Conservation (phyloP, 1,140 invertebrate genomes). For the Brachionus rubens region DNA sequence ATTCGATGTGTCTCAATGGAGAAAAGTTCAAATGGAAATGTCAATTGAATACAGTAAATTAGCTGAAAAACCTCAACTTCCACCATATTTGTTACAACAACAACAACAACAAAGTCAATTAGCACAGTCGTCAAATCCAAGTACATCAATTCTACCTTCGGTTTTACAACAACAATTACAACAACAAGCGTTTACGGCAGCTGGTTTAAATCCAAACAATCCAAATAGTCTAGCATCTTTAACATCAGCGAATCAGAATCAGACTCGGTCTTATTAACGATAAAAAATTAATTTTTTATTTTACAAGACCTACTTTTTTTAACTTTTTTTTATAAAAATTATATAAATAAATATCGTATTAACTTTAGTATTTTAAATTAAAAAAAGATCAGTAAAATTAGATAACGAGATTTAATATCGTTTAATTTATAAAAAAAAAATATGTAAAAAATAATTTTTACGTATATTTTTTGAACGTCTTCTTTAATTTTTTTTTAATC, state of each 20-base stretch:
- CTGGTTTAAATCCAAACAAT: not conserved
- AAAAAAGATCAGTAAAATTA: no score
- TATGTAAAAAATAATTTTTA: no score
- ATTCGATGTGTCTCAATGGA: slow-evolving; percentile 92
- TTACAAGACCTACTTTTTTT: slow-evolving; percentile 32
- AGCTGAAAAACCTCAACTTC: slow-evolving; percentile 72
- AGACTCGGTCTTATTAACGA: slow-evolving; percentile 6
- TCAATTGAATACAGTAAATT: slow-evolving; percentile 94
- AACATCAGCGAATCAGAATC: not conserved
- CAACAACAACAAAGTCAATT: slow-evolving; percentile 36
- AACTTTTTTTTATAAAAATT: no score
- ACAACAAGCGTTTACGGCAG: slow-evolving; percentile 1
- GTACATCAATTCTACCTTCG: not conserved
- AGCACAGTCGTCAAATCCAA: not conserved
- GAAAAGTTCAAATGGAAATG: slow-evolving; percentile 89
- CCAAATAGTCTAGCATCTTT: not conserved
- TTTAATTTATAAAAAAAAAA: no score
- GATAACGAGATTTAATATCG: no score
- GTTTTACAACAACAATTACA: slow-evolving; percentile 22
- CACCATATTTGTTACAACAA: slow-evolving; percentile 7
- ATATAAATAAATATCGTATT: no score
- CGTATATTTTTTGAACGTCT: no score
- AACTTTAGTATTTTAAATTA: no score
- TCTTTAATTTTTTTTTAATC: no score
- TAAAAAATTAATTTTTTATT: not conserved